These are phyloP conservation scores for Sternotherus odoratus DNA, from an alignment of 2,797 vertebrate genomes.

Conservation along the genomic window DNA sequence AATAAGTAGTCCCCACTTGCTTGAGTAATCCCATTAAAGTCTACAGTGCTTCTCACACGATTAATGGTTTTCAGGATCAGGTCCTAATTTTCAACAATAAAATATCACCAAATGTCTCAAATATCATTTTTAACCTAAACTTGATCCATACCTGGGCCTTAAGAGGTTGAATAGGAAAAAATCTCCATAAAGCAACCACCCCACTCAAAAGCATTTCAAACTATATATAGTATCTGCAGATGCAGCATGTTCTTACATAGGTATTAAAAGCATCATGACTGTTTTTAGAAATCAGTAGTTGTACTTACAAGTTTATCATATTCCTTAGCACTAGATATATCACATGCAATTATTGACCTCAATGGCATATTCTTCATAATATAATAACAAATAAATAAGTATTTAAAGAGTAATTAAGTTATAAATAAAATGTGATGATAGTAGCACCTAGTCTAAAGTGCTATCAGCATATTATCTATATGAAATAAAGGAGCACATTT, in stretches of 20 bases:
- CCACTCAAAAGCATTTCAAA: slow-evolving; percentile 5
- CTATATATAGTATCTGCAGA: background rate
- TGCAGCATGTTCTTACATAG: background rate
- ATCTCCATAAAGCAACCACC: background rate
- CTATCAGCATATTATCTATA: background rate
- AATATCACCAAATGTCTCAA: background rate
- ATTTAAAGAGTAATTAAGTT: slow-evolving; percentile 1
- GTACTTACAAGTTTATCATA: background rate
- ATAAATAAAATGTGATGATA: background rate
- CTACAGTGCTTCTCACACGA: background rate
- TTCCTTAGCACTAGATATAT: slow-evolving; percentile 10
- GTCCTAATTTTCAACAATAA: background rate
- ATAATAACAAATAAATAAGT: background rate
- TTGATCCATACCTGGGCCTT: background rate
- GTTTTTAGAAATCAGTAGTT: background rate
- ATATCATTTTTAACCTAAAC: background rate
- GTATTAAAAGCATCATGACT: background rate
- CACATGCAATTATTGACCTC: background rate
- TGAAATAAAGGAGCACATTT: slow-evolving; percentile 5
- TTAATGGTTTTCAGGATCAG: background rate
- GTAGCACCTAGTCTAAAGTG: slow-evolving; percentile 11
- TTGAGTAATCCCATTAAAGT: background rate
- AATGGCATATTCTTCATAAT: slow-evolving; percentile 6
- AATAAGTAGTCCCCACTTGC: background rate
- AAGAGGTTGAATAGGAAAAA: background rate